These are phyloP conservation scores for Spinibarbus caldwelli DNA, from an alignment of 2,797 vertebrate genomes.

Conservation along the genomic window DNA sequence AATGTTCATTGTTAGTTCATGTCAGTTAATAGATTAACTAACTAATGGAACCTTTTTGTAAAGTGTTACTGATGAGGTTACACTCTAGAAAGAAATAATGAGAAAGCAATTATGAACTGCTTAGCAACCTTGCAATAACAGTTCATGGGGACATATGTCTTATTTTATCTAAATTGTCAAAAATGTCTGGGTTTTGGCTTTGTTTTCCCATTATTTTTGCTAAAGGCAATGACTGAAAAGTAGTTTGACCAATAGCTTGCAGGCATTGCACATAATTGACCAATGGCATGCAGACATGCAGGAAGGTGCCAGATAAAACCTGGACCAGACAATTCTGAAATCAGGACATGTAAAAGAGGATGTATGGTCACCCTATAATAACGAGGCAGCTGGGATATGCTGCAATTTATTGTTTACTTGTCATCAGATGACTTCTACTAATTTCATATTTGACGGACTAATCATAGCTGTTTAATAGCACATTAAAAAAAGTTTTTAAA, in stretches of 20 bases:
- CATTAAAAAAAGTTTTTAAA: background rate
- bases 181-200: background rate
- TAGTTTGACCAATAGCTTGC: background rate
- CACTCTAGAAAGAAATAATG: background rate
- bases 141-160: background rate
- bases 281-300: background rate
- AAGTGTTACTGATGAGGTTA: background rate
- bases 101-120: conserved; percentile 24
- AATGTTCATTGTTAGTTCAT: background rate
- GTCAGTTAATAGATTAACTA: background rate
- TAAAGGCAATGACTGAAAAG: background rate
- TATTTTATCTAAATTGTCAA: background rate
- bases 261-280: background rate
- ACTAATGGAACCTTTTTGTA: background rate
- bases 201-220: background rate
- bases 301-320: background rate
- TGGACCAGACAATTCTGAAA: background rate
- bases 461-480: background rate
- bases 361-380: background rate
- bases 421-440: background rate
- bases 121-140: conserved; percentile 25
- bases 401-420: conserved; percentile 2
- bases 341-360: background rate
- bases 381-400: background rate
- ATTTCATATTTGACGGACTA: background rate